phyloP scores from a whole-genome alignment of 2,113 vertebrate species.

The Aspiorhynchus laticeps region DNA sequence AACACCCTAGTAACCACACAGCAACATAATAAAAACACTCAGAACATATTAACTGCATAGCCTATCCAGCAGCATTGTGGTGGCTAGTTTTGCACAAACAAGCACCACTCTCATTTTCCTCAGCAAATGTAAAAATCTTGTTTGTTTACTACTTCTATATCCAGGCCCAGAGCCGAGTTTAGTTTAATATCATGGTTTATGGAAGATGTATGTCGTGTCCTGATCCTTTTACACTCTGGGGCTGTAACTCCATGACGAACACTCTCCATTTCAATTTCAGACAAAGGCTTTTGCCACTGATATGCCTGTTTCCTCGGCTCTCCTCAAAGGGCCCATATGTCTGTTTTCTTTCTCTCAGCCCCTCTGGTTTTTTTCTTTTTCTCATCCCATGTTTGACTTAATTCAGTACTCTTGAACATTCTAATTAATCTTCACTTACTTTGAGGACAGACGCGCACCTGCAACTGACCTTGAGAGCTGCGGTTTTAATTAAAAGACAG shows the following conservation, averaged over 20 bases:
- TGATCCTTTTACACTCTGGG: slow-evolving; percentile 39
- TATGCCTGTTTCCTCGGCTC: slow-evolving; percentile 57
- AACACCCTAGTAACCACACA: neutral
- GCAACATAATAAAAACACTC: neutral
- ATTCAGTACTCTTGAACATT: slow-evolving; percentile 61
- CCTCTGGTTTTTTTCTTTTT: neutral
- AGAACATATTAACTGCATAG: neutral
- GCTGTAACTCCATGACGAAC: slow-evolving; percentile 22
- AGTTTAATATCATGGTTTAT: slow-evolving; percentile 35
- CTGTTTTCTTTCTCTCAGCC: slow-evolving; percentile 33
- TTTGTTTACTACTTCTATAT: slow-evolving; percentile 42
- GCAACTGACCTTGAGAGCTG: slow-evolving; percentile 47
- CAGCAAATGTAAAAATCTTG: slow-evolving; percentile 14
- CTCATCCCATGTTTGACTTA: slow-evolving; percentile 39
- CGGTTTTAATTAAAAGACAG: slow-evolving; percentile 61
- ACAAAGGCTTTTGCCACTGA: slow-evolving; percentile 43
- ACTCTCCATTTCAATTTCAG: slow-evolving; percentile 55
- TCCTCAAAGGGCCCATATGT: slow-evolving; percentile 44
- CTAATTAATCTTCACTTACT: slow-evolving; percentile 65
- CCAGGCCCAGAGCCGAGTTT: neutral
- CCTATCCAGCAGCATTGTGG: neutral
- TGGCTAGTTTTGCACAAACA: neutral
- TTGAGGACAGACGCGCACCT: slow-evolving; percentile 20
- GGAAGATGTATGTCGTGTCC: neutral
- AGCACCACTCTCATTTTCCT: neutral